Base-by-base conservation (phyloP, 2,888 invertebrate species). In the Eulithis testata region DNA sequence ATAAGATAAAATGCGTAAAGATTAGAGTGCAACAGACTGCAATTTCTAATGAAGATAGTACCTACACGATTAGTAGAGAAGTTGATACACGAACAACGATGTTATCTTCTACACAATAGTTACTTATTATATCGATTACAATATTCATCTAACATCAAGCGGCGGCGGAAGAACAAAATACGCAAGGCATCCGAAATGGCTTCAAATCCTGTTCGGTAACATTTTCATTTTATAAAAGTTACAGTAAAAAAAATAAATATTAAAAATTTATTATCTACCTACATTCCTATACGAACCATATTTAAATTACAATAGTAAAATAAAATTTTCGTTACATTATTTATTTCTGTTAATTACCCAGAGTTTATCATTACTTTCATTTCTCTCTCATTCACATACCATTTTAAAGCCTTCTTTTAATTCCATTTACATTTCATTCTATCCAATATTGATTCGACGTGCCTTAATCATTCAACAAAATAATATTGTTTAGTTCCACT, bases 191-290 rank as follows among this genome's bases (percentile, higher is more conserved):
- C 52, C 56, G 70, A 65, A 75, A 73, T 76, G 73, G 74, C 74
- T 74, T 76, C 74, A 76, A 76, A 77, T 79, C 73, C 70, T 73
- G 74, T 69, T n/a, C n/a, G n/a, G n/a, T 37, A 63, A 67, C 64
- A 62, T 49, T 57, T 27, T 50, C 43, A 11, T 8, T 5, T 40
- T 40, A 40, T 40, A 8, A 40, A 40, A 40, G 9, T 8, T 40
- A 40, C 8, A 8, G 9, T n/a, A n/a, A 40, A 40, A 40, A 40
- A 40, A 40, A 8, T 40, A n/a, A n/a, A 5, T 7, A 40, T 8
- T 40, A 11, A 40, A 40, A 40, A 40, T 87, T 88, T 87, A 85
- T 86, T 88, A 69, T 72, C 90, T 90, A 90, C 78, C 90, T 90
- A 90, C 86, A 64, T 78, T 72, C 76, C 83, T 88, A 83, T 75